Conservation (phyloP, 1,140 invertebrate genomes). For the Metopolophium dirhodum region DNA sequence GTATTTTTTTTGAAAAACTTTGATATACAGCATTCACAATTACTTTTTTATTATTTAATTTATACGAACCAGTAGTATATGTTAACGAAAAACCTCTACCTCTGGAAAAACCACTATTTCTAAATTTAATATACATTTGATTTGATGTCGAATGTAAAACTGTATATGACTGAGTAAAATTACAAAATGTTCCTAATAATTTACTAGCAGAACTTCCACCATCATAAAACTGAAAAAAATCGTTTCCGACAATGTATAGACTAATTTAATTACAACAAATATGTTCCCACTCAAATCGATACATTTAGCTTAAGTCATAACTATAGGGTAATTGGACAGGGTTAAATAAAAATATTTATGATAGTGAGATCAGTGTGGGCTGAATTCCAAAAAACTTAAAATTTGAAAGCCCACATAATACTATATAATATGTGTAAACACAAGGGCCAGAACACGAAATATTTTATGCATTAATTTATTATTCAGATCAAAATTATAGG, state of each 20-base stretch:
- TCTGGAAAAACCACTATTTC: conserved; percentile 68
- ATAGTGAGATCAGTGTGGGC: neutral
- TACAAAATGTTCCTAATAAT: conserved; percentile 37
- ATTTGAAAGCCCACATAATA: neutral
- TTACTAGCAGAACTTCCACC: conserved; percentile 38
- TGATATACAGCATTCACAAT: neutral
- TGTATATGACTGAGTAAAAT: neutral
- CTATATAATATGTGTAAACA: no score
- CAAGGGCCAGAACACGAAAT: no score
- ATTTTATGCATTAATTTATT: neutral
- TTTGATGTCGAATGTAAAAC: conserved; percentile 68
- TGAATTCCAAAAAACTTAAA: neutral
- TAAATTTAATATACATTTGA: conserved; percentile 71
- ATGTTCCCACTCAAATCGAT: no score
- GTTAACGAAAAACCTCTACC: conserved; percentile 76
- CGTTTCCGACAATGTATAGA: conserved; percentile 18
- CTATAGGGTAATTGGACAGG: no score
- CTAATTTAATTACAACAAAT: neutral
- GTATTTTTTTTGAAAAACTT: neutral
- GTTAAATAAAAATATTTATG: no score
- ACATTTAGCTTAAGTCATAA: no score
- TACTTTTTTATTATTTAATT: conserved; percentile 59
- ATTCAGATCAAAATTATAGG: neutral
- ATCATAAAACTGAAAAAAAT: conserved; percentile 57
- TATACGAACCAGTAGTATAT: conserved; percentile 68